Conservation (phyloP, 2,888 invertebrate genomes). For the Drosophila neotestacea region DNA sequence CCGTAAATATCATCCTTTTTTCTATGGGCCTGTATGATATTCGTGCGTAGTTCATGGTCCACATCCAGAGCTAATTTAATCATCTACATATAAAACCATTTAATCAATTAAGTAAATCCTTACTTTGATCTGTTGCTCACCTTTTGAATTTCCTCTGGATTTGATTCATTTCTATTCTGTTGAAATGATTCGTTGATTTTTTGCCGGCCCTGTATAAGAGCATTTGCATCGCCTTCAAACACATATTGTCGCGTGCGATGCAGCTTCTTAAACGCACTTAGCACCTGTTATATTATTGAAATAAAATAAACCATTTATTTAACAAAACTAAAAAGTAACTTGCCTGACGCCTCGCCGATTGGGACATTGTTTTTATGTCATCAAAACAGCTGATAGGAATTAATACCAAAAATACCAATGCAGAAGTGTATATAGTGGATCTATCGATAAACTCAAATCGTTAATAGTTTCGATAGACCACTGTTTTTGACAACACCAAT, state of each 20-base stretch:
- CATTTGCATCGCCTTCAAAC: slow-evolving; percentile 89
- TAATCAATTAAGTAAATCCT: background rate
- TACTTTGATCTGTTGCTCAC: slow-evolving; percentile 82
- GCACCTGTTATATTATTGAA: slow-evolving; percentile 85
- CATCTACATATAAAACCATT: slow-evolving; percentile 86
- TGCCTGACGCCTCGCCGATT: slow-evolving; percentile 72
- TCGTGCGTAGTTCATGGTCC: slow-evolving; percentile 89
- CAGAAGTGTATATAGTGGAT: slow-evolving; percentile 6
- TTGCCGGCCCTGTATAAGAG: slow-evolving; percentile 88
- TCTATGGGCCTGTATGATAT: slow-evolving; percentile 90
- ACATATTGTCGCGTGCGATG: slow-evolving; percentile 89
- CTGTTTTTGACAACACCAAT: slow-evolving; percentile 46
- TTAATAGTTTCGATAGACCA: slow-evolving; percentile 28
- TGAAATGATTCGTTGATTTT: slow-evolving; percentile 92
- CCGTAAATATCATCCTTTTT: slow-evolving; percentile 89
- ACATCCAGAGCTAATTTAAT: slow-evolving; percentile 89
- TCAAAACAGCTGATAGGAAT: background rate
- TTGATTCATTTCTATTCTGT: slow-evolving; percentile 88
- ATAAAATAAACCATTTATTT: background rate
- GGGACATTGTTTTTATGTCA: slow-evolving; percentile 69
- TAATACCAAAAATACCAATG: slow-evolving; percentile 4
- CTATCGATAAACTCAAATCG: slow-evolving; percentile 25
- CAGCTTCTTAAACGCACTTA: slow-evolving; percentile 89
- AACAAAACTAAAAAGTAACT: slow-evolving; percentile 19
- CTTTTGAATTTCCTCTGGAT: slow-evolving; percentile 88